Evolutionary conservation across 2,113 vertebrate species (phyloP), one percentile per base, ranked within the genome.

Genomic region (Ibidorhyncha struthersii): DNA sequence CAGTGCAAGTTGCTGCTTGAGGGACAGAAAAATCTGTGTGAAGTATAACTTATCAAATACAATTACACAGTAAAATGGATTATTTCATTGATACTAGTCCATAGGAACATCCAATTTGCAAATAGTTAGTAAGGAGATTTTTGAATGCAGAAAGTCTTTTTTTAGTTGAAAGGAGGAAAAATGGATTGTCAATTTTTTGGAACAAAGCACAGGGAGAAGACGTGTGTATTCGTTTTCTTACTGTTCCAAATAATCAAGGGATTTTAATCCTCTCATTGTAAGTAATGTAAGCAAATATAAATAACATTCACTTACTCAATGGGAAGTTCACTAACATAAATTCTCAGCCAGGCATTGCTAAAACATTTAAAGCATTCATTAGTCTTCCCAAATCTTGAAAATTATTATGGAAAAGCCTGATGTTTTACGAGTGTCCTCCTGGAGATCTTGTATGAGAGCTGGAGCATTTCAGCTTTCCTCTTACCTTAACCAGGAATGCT

Each of bases 11-110:
- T 43, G 26, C 47, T 86, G 52, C 90, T 94, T 63, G 65, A 87
- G 90, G 80, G 40, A 91, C 20, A 61, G 77, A 81, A 96, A 95
- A 89, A 79, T 89, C 49, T 91, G 56, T 69, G 30, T 76, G 86
- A 96, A 94, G 52, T 63, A 87, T 49, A 90, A 87, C 34, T 72
- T 91, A 94, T 76, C 73, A 76, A 95, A 95, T 59, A 80, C 23
- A 87, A 91, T 96, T 94, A 90, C 77, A 93, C 72, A 95, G 63
- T 74, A 93, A 95, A 97, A 92, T 71, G 72, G 95, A 92, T 95
- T 94, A 96, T 95, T 86, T 89, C 23, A 74, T 86, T 95, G 76
- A 83, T 92, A 84, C 12, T 71, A 71, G 38, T 86, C 38, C 79
- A 47, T 27, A 74, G n/a, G 12, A 96, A 89, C 18, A 92, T 81